Evolutionary conservation across 2,888 invertebrate species (phyloP), one percentile per base, ranked within the genome.

Genomic region (Eledona agricola): DNA sequence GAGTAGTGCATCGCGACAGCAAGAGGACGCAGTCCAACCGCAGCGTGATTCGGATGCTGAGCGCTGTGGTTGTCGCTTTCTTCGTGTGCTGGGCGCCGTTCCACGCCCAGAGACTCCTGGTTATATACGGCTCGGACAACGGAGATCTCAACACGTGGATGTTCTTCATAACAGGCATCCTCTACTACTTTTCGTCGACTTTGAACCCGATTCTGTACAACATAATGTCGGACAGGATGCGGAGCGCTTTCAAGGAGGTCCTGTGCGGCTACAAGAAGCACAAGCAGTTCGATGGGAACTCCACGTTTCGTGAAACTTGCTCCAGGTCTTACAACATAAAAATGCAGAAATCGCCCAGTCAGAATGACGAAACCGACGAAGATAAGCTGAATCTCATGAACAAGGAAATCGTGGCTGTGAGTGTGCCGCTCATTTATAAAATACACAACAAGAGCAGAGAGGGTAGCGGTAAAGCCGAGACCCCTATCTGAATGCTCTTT

Each of bases 11-110:
- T 65, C 51, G 72, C 2, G 85, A 85, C 2, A 87, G 87, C 58
- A 83, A 84, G 0, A 78, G 83, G 3, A 81, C 84, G 6, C 87
- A 89, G 70, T 85, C 87, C 31, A 82, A 88, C 67, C 88, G 83
- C 69, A 84, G 86, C 50, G 86, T 90, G 55, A 86, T 92, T 57
- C 79, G 88, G 67, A 92, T 92, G 90, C 78, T 92, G 58, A 87
- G 92, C 62, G 93, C 93, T 1, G 96, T 96, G 11, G 96, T 96
- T 42, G 81, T 95, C 3, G 89, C 92, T 17, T 96, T 96, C 80
- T 96, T 96, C 79, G 79, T 94, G 5, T 95, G 96, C 77, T 96
- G 96, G 96, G 93, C 94, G 0, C 96, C 96, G 15, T 96, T 96
- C 79, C 96, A 96, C 79, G 85, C 90, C 56, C 96, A 96, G 77